Evolutionary conservation across 2,888 invertebrate species (phyloP).

Genomic region (Heterodera filipjevi): DNA sequence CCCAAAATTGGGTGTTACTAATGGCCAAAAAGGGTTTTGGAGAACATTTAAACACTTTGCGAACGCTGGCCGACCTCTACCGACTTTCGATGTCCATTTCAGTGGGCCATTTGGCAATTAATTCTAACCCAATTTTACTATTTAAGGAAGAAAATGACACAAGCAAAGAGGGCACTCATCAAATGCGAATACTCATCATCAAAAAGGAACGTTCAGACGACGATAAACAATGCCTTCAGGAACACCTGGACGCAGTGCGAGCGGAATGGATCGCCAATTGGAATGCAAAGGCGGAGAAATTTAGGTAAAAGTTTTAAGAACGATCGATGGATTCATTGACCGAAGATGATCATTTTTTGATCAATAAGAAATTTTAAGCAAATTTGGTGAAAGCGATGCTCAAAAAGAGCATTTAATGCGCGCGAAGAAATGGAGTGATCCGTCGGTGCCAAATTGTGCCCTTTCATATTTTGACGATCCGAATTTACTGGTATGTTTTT

Average conservation of each 20-base stretch:
- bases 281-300: slow-evolving; percentile 35
- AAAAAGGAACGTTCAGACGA: slow-evolving; percentile 40
- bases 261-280: slow-evolving; percentile 39
- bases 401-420: slow-evolving; percentile 38
- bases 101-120: neutral
- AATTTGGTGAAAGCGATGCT: slow-evolving; percentile 42
- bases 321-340: too few relatives aligned
- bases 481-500: slow-evolving; percentile 36
- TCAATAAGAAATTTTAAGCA: slow-evolving; percentile 29
- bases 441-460: slow-evolving; percentile 35
- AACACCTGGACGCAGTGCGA: slow-evolving; percentile 34
- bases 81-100: slow-evolving; percentile 17
- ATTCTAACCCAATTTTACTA: neutral
- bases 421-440: slow-evolving; percentile 37
- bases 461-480: slow-evolving; percentile 43
- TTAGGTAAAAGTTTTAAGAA: slow-evolving; percentile 20
- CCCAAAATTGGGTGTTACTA: slow-evolving; percentile 19
- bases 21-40: slow-evolving; percentile 21
- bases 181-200: slow-evolving; percentile 38
- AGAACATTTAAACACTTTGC: slow-evolving; percentile 18
- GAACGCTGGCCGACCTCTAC: slow-evolving; percentile 25
- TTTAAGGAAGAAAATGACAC: neutral
- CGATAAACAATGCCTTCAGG: slow-evolving; percentile 32
- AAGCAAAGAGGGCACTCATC: neutral
- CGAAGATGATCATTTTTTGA: too few relatives aligned